A percentile compares a stretch with the other conserved stretches of the same genome.
These are phyloP conservation scores for Semnornis frantzii DNA, from an alignment of 2,113 vertebrate species.

Conservation along the genomic window DNA sequence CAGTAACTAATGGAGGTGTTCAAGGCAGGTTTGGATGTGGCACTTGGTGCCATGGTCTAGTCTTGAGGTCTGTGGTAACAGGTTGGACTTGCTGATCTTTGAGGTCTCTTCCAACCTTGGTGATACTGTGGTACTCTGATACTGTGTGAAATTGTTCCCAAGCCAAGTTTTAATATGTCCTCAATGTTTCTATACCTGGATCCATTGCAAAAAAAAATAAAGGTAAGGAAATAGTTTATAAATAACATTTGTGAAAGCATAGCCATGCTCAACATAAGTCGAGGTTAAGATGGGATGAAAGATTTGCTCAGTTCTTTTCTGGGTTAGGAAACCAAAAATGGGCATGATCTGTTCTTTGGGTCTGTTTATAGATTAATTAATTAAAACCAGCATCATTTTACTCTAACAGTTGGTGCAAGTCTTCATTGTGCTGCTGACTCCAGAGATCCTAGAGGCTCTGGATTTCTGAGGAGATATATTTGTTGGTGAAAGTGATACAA, in stretches of 20 bases:
- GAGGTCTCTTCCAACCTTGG: too few relatives aligned
- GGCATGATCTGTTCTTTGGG: neutral
- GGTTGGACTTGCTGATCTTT: too few relatives aligned
- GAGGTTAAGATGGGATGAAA: neutral
- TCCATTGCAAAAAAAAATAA: neutral
- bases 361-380: neutral
- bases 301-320: neutral
- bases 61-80: too few relatives aligned
- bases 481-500: neutral
- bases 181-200: neutral
- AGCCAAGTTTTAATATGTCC: neutral
- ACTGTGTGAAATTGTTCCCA: neutral
- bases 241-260: neutral
- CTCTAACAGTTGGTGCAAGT: neutral
- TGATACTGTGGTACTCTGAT: neutral
- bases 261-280: neutral
- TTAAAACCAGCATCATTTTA: neutral
- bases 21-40: too few relatives aligned
- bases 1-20: neutral
- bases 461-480: neutral
- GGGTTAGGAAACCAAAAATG: neutral
- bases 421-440: accelerated
- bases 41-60: too few relatives aligned
- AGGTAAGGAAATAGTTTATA: neutral
- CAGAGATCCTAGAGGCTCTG: neutral